Base-by-base conservation (phyloP, 1,140 invertebrate genomes). In the Lasioglossum albipes region DNA sequence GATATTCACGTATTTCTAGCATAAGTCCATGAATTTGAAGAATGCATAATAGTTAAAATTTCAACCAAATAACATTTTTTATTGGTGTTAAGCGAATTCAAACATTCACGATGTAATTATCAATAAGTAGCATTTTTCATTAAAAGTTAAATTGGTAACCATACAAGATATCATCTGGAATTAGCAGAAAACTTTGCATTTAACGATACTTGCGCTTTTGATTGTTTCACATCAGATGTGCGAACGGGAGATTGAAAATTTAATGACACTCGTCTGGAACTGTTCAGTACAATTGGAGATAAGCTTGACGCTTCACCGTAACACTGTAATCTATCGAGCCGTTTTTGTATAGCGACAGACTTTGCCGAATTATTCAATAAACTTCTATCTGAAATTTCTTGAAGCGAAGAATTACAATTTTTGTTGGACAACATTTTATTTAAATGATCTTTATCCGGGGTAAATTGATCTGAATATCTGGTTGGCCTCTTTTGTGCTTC, bases 401-500 rank as follows among this genome's bases (percentile, higher is more conserved):
- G 61, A 36, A 7, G 18, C 9, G 20, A 1, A 22, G 36, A n/a
- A 67, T 75, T 64, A 27, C 49, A 9, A 61, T 41, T 62, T n/a
- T 61, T 52, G 4, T 36, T 62, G 16, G 7, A 20, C 16, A 12
- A 18, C 7, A 13, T 22, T 77, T 69, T 79, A 64, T 83, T 31
- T 42, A 61, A 2, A 54, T 54, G 7, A 69, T 69, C 72, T 80
- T 62, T 84, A 70, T 79, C 42, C 6, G 83, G 20, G 7, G 54
- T 80, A 6, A 57, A 71, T 16, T 78, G 75, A 54, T 71, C 80
- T 22, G 81, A 79, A 10, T 72, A 78, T 76, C 84, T 84, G 2
- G 65, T n/a, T 31, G 88, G 75, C 78, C 89, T 92, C 52, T 91
- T 93, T n/a, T 88, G 85, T 16, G 90, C 79, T 76, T 92, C 87